These are phyloP conservation scores for Pseudotriccus pelzelni DNA, from an alignment of 2,797 vertebrate genomes.

Conservation along the genomic window DNA sequence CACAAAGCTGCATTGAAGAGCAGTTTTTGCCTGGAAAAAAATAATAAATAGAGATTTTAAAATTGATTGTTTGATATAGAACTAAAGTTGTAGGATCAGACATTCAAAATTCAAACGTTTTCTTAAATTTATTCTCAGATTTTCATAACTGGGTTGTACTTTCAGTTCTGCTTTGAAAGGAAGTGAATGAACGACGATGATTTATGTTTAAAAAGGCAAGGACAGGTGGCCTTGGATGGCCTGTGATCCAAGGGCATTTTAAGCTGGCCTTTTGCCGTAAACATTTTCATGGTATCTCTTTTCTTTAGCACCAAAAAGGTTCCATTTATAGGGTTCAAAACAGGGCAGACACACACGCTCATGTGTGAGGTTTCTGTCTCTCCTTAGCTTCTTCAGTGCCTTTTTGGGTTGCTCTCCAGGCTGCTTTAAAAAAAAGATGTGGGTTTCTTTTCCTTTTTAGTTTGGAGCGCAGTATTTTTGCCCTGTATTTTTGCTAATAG, in stretches of 20 bases:
- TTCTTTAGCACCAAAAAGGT: background rate
- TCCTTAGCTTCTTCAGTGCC: background rate
- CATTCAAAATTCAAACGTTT: background rate
- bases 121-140: background rate
- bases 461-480: background rate
- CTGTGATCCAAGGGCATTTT: background rate
- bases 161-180: background rate
- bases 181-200: background rate
- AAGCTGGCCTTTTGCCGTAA: background rate
- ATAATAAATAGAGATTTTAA: rapidly evolving
- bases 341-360: background rate
- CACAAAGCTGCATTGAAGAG: background rate
- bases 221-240: background rate
- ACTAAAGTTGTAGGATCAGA: background rate
- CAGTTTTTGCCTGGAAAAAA: background rate
- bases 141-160: background rate
- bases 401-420: background rate
- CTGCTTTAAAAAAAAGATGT: background rate
- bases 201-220: background rate
- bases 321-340: background rate
- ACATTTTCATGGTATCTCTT: background rate
- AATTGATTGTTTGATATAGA: background rate
- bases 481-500: background rate
- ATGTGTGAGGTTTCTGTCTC: background rate
- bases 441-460: background rate